phyloP scores from a whole-genome alignment of 2,888 invertebrate genomes.

The Strigamia crassipes region DNA sequence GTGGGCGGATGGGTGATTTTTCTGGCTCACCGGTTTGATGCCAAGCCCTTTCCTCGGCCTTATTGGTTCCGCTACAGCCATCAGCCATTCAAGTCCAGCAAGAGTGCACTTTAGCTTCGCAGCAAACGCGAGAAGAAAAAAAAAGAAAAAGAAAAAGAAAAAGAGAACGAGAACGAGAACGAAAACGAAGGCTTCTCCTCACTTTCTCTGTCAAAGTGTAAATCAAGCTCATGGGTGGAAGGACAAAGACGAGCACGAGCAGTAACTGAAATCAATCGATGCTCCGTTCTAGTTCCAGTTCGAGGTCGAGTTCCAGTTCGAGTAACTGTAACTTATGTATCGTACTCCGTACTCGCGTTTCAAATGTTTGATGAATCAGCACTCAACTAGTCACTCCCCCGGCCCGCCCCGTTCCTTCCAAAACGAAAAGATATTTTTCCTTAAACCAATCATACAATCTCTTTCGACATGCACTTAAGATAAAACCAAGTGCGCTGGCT shows the following conservation, averaged over 20 bases:
- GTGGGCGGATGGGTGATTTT: conserved; percentile 11
- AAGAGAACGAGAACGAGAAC: too few species aligned
- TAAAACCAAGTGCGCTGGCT: not conserved
- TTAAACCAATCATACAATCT: not conserved
- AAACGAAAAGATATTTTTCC: not conserved
- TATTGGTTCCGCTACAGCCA: conserved; percentile 25
- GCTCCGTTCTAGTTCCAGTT: not conserved
- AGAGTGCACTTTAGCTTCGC: conserved; percentile 8
- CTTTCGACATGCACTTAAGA: not conserved
- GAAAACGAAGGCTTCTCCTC: not conserved
- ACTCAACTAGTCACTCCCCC: not conserved
- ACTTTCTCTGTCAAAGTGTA: conserved; percentile 31
- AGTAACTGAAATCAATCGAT: conserved; percentile 25
- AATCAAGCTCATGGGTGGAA: not conserved
- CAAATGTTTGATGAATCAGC: not conserved
- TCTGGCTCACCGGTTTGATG: not conserved
- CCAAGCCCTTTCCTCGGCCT: not conserved
- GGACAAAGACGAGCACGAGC: not conserved
- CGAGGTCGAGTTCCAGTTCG: too few species aligned
- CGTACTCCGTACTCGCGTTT: not conserved
- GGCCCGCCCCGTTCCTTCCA: not conserved
- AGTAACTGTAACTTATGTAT: too few species aligned
- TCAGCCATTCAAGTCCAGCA: conserved; percentile 12
- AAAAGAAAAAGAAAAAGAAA: not conserved
- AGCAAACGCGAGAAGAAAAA: not conserved